Conservation (phyloP, 2,797 vertebrate genomes). For the Diplodus sargus region DNA sequence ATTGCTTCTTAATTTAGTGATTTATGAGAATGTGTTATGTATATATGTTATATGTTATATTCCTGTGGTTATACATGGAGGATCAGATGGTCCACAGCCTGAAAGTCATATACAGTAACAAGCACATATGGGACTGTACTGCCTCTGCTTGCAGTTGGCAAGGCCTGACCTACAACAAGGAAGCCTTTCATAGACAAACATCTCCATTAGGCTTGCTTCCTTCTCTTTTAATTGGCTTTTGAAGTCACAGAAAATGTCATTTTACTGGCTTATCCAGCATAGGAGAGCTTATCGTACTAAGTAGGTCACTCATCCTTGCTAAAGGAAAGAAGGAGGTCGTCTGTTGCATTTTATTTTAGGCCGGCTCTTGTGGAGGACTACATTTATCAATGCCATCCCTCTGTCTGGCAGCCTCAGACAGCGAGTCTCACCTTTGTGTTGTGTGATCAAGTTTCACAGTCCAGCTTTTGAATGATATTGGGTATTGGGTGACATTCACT, state of each 20-base stretch:
- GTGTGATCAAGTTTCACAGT: constrained; percentile 36
- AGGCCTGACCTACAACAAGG: constrained; percentile 56
- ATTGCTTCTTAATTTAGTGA: constrained; percentile 3
- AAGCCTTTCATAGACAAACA: constrained; percentile 67
- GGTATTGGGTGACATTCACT: not conserved
- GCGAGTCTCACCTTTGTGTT: constrained; percentile 50
- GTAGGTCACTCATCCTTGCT: constrained; percentile 81
- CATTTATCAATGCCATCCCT: constrained; percentile 76
- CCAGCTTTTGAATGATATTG: constrained; percentile 13
- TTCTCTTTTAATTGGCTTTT: constrained; percentile 71
- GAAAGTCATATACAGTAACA: constrained; percentile 16
- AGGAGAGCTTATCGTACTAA: constrained; percentile 74
- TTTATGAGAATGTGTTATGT: constrained; percentile 19
- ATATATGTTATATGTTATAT: not conserved
- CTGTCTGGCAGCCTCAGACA: constrained; percentile 24
- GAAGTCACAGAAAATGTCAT: constrained; percentile 77
- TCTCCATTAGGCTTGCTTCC: constrained; percentile 61
- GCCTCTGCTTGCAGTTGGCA: constrained; percentile 29
- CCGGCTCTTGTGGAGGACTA: constrained; percentile 66
- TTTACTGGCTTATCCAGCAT: constrained; percentile 71
- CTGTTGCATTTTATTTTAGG: constrained; percentile 81
- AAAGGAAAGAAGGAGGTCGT: constrained; percentile 69
- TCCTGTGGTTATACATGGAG: constrained; percentile 26
- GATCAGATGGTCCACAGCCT: constrained; percentile 21
- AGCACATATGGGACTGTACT: constrained; percentile 19